These are phyloP conservation scores for Centroberyx gerrardi DNA, from an alignment of 2,797 vertebrate species.

Conservation along the genomic window DNA sequence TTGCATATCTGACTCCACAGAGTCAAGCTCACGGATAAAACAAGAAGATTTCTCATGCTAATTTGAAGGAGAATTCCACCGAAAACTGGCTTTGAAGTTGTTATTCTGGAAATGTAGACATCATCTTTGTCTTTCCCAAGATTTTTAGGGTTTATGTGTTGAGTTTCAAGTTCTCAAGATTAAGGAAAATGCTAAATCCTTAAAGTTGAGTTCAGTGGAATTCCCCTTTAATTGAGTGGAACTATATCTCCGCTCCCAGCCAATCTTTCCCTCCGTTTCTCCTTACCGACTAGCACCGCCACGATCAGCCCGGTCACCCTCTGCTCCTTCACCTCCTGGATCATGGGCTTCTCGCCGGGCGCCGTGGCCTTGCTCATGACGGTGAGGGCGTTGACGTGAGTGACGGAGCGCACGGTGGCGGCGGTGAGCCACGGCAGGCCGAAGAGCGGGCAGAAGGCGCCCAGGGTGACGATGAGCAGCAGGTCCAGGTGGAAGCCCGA, in stretches of 20 bases:
- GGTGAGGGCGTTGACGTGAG: constrained; percentile 96
- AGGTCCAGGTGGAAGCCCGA: constrained; percentile 98
- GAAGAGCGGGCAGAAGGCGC: constrained; percentile 94
- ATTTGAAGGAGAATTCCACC: not conserved
- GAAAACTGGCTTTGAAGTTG: not conserved
- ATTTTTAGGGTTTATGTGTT: not conserved
- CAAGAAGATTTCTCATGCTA: not conserved
- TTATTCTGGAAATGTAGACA: not conserved
- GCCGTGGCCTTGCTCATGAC: constrained; percentile 98
- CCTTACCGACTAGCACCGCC: constrained; percentile 93
- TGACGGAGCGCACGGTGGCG: constrained; percentile 95
- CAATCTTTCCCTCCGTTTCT: not conserved
- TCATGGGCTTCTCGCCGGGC: constrained; percentile 94
- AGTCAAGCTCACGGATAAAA: not conserved
- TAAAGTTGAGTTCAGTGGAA: not conserved
- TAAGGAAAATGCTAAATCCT: not conserved
- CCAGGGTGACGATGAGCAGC: constrained; percentile 94
- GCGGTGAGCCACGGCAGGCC: constrained; percentile 98
- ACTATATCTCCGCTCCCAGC: too few relatives aligned
- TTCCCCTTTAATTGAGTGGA: too few relatives aligned
- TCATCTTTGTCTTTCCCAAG: too few relatives aligned
- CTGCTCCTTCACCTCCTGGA: constrained; percentile 92
- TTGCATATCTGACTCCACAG: too few relatives aligned
- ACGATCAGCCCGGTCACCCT: constrained; percentile 93
- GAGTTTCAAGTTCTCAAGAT: not conserved